Percentiles rank a stretch among this genome's conserved stretches.
Conservation (phyloP, 1,140 invertebrate genomes). For the Daktulosphaira vitifoliae region DNA sequence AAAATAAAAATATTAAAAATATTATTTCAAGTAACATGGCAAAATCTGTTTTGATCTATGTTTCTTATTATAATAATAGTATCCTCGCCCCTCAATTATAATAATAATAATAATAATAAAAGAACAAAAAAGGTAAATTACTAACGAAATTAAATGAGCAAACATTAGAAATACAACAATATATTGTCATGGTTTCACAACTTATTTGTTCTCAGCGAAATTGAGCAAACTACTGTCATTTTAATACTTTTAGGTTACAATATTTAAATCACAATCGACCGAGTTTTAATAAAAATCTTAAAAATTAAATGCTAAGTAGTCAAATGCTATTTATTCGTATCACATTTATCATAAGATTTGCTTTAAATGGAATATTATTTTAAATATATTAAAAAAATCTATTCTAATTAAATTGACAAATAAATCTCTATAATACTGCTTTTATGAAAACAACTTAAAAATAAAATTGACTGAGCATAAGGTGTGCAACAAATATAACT, state of each 20-base stretch:
- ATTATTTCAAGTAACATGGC: slow-evolving; percentile 24
- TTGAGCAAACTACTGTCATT: slow-evolving; percentile 25
- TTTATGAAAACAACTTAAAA: slow-evolving; percentile 14
- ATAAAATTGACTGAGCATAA: slow-evolving; percentile 31
- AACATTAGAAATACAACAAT: slow-evolving; percentile 21
- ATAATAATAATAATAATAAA: slow-evolving; percentile 5
- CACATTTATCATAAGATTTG: slow-evolving; percentile 14
- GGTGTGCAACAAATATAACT: slow-evolving; percentile 1
- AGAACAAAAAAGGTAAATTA: slow-evolving; percentile 16
- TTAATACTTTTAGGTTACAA: slow-evolving; percentile 26
- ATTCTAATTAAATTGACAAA: not conserved
- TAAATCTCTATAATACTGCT: slow-evolving; percentile 16
- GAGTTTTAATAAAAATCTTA: slow-evolving; percentile 1
- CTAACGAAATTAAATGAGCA: slow-evolving; percentile 25
- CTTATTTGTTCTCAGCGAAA: slow-evolving; percentile 20
- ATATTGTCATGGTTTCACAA: slow-evolving; percentile 20
- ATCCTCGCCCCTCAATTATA: slow-evolving; percentile 22
- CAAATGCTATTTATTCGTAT: not conserved
- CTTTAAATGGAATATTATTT: not conserved
- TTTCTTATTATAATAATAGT: slow-evolving; percentile 32
- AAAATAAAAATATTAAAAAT: slow-evolving; percentile 15
- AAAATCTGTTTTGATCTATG: slow-evolving; percentile 27
- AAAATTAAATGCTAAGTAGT: slow-evolving; percentile 10
- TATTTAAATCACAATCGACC: slow-evolving; percentile 18
- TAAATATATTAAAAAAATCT: slow-evolving; percentile 9